Percentiles rank a stretch among this genome's conserved stretches.
phyloP scores from a whole-genome alignment of 2,888 invertebrate genomes.

The Alsophila aescularia region DNA sequence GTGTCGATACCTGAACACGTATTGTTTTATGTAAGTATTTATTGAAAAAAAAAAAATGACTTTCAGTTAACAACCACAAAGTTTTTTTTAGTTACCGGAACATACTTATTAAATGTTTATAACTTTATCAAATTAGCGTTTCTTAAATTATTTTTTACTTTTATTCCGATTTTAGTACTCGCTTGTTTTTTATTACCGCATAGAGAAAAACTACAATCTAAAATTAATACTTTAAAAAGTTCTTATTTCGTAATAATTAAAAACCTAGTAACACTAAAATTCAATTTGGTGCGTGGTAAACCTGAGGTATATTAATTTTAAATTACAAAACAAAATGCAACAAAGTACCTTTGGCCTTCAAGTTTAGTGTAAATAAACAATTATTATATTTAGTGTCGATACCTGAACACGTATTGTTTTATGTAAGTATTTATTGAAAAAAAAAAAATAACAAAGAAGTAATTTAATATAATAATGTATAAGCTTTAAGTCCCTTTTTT shows the following conservation, averaged over 20 bases:
- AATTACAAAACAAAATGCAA: slow-evolving; percentile 41
- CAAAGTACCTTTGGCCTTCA: slow-evolving; percentile 20
- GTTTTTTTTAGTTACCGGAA: slow-evolving; percentile 4
- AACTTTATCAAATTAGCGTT: neutral
- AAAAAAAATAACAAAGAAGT: too few relatives aligned
- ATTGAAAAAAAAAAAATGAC: slow-evolving; percentile 2
- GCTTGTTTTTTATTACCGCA: slow-evolving; percentile 42
- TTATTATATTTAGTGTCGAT: slow-evolving; percentile 25
- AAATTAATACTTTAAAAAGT: slow-evolving; percentile 70
- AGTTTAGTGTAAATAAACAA: slow-evolving; percentile 40
- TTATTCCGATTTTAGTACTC: slow-evolving; percentile 26
- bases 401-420: neutral
- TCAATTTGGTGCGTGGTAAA: slow-evolving; percentile 82
- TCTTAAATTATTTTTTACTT: slow-evolving; percentile 15
- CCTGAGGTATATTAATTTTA: slow-evolving; percentile 77
- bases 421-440: too few relatives aligned
- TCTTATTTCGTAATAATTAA: slow-evolving; percentile 48
- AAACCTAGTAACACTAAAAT: slow-evolving; percentile 68
- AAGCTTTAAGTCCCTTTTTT: too few relatives aligned
- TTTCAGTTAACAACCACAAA: slow-evolving; percentile 14
- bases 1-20: neutral
- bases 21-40: neutral
- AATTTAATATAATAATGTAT: too few relatives aligned
- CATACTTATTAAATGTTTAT: neutral
- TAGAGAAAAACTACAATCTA: slow-evolving; percentile 48